Evolutionary conservation across 2,888 invertebrate species (phyloP).

Genomic region (Pterobdella sp.): DNA sequence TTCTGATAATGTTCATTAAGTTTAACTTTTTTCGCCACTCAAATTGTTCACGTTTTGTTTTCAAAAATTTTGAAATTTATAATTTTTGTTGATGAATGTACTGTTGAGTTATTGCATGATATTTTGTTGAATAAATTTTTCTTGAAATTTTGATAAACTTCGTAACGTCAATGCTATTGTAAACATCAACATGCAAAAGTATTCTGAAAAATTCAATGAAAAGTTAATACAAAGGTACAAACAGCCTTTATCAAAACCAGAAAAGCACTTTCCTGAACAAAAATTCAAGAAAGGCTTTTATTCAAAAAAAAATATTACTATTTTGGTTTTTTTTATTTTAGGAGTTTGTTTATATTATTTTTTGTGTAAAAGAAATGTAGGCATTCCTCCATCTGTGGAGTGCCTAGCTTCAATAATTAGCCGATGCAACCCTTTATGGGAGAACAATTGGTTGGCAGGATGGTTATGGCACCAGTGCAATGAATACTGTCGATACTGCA

Average conservation of each 20-base stretch:
- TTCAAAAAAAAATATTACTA: not conserved
- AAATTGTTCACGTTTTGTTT: not conserved
- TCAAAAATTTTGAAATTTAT: not conserved
- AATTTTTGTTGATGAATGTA: not conserved
- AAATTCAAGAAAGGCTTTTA: not conserved
- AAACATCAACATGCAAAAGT: slow-evolving; percentile 5
- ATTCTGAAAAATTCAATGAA: not conserved
- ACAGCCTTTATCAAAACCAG: not conserved
- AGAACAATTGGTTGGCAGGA: not conserved
- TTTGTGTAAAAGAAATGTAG: not conserved
- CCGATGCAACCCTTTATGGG: slow-evolving; percentile 12
- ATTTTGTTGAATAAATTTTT: not conserved
- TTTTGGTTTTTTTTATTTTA: not conserved
- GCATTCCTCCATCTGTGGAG: not conserved
- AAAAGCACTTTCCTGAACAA: not conserved
- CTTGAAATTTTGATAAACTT: not conserved
- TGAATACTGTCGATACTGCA: not conserved
- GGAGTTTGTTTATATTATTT: no score
- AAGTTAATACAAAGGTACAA: not conserved
- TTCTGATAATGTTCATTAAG: not conserved
- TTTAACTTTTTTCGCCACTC: not conserved
- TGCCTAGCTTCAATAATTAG: slow-evolving; percentile 14
- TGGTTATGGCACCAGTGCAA: not conserved
- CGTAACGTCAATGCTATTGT: not conserved
- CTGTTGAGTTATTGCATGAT: not conserved